Evolutionary conservation across 2,113 vertebrate genomes (phyloP).

Genomic region (Laticauda colubrina): DNA sequence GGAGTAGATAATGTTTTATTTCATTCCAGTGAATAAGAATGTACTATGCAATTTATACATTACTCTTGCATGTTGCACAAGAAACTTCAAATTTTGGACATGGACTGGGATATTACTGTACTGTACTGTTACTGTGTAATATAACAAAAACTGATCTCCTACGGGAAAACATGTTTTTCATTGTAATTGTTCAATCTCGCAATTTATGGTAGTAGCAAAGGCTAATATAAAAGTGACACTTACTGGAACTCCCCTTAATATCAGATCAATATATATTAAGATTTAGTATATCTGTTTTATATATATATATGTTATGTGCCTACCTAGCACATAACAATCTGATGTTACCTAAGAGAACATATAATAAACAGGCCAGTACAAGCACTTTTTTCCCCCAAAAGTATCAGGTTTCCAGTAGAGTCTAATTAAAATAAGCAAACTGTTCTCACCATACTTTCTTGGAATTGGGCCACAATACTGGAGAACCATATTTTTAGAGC

Average conservation of each 20-base stretch:
- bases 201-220: not conserved
- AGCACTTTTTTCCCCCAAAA: not conserved
- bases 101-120: not conserved
- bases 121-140: not conserved
- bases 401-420: not conserved
- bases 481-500: not conserved
- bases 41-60: not conserved
- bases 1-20: not conserved
- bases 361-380: not conserved
- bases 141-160: not conserved
- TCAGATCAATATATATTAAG: not conserved
- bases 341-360: not conserved
- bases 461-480: not conserved
- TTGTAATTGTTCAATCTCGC: too few species aligned
- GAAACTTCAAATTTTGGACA: not conserved
- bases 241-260: not conserved
- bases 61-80: not conserved
- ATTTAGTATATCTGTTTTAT: not conserved
- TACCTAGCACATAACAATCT: not conserved
- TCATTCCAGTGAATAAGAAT: not conserved
- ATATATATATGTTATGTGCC: too few species aligned
- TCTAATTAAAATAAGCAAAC: not conserved
- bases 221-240: not conserved
- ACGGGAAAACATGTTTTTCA: not conserved
- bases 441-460: not conserved